Conservation (phyloP, 1,140 invertebrate species). For the Linepithema humile region DNA sequence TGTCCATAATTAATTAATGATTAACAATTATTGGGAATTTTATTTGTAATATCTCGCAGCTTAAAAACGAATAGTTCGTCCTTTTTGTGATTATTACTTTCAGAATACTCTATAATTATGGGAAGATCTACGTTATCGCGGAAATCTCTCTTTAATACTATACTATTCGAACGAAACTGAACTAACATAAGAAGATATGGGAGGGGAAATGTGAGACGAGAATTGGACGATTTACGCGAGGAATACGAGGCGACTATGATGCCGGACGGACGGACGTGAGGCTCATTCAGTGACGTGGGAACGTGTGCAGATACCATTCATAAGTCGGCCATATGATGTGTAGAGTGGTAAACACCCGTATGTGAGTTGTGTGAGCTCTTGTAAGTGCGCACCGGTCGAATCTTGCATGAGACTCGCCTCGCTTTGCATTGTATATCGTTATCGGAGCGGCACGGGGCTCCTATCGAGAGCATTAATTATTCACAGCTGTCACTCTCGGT, state of each 20-base stretch:
- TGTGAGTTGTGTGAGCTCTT: constrained; percentile 39
- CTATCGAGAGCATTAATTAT: constrained; percentile 40
- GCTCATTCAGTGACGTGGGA: constrained; percentile 77
- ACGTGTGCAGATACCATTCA: constrained; percentile 75
- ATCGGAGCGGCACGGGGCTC: constrained; percentile 36
- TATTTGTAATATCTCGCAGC: not conserved
- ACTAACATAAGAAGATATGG: constrained; percentile 5
- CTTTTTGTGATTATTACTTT: not conserved
- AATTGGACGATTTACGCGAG: constrained; percentile 72
- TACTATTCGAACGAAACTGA: constrained; percentile 16
- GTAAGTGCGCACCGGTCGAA: constrained; percentile 42
- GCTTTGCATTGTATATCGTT: constrained; percentile 30
- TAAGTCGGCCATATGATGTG: constrained; percentile 67
- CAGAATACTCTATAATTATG: not conserved
- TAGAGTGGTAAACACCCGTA: constrained; percentile 13
- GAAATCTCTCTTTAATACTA: not conserved
- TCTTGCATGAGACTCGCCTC: constrained; percentile 8
- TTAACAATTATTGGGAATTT: not conserved
- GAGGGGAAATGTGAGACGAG: constrained; percentile 57
- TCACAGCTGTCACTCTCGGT: not conserved
- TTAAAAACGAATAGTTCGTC: not conserved
- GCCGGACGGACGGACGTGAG: constrained; percentile 66
- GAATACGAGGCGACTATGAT: constrained; percentile 68
- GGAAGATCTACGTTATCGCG: not conserved
- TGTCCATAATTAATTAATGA: too few species aligned